Evolutionary conservation across 2,113 vertebrate species (phyloP), one percentile per base, ranked within the genome.

Genomic region (Istiophorus platypterus): DNA sequence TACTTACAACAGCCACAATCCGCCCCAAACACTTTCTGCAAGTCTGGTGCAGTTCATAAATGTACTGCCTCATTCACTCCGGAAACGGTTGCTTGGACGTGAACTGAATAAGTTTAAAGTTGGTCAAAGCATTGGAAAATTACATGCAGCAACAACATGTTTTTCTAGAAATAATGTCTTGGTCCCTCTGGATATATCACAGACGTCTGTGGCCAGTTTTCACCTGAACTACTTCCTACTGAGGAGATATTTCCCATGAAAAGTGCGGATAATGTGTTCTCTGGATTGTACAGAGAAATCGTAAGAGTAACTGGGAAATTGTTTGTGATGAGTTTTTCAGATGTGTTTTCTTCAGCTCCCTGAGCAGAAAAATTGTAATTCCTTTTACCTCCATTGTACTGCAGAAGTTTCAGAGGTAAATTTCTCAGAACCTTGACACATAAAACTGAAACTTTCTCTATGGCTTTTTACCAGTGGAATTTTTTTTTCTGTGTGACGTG

Each of bases 371-470:
- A 69, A 69, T 27, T 74, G 47, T 64, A 85, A 75, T 78, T 66
- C 22, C 3, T 27, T 83, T 78, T 57, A n/a, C 41, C 9, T 56
- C 51, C 12, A 31, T 45, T 72, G 20, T 31, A 9, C 18, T 51
- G 71, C 61, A 86, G 29, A 77, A 14, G 56, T 85, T 78, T 81
- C 39, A 56, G 45, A n/a, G 27, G 58, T 18, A 65, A 20, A 56
- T 72, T 54, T 84, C 57, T 84, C 68, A 62, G 71, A 70, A 80
- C 77, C 64, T 62, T 78, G 78, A 78, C 80, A 80, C 54, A 57
- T 79, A 52, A 52, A 78, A 81, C 61, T 71, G 72, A 37, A 42
- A 80, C 61, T 74, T 64, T 81, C 59, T 81, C 62, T 77, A 63
- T 72, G 67, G 42, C 26, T 61, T 56, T 58, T 24, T 78, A 42